These are phyloP conservation scores for Salvelinus namaycush DNA, from an alignment of 2,113 vertebrate species.

Conservation along the genomic window DNA sequence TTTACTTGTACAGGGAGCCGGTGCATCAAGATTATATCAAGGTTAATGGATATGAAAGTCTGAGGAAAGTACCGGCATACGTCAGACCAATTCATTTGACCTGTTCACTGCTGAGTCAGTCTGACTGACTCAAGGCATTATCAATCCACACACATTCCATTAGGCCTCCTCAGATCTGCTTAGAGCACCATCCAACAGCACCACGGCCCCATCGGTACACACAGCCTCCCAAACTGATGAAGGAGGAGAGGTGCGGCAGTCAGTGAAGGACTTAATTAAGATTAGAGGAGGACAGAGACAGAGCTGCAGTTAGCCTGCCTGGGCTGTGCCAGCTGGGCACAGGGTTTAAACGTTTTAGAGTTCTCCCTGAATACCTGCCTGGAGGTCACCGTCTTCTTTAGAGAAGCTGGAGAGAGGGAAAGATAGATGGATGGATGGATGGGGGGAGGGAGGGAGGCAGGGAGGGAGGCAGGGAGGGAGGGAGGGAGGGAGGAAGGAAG, in stretches of 20 bases:
- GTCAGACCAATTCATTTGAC: background rate
- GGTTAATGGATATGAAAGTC: too few species aligned
- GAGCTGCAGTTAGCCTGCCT: background rate
- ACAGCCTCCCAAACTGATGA: conserved; percentile 21
- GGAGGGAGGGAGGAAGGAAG: background rate
- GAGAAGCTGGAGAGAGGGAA: background rate
- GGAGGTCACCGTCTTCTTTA: background rate
- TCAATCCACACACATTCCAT: background rate
- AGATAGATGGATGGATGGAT: background rate
- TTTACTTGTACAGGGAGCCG: too few species aligned
- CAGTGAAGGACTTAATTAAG: conserved; percentile 41
- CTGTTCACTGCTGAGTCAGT: background rate
- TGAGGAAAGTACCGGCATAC: too few species aligned
- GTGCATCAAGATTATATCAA: too few species aligned
- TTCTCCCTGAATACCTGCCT: background rate
- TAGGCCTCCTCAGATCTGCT: background rate
- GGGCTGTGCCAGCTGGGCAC: background rate
- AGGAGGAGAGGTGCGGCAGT: conserved; percentile 5
- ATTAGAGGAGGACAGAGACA: conserved; percentile 28
- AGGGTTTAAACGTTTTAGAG: background rate
- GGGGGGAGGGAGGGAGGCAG: background rate
- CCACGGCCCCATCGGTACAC: background rate
- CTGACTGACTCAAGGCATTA: background rate
- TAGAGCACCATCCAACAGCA: background rate
- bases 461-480: background rate